A percentile compares a stretch with the other conserved stretches of the same genome.
These are phyloP conservation scores for Diploptera punctata DNA, from an alignment of 2,888 invertebrate genomes.

Conservation along the genomic window DNA sequence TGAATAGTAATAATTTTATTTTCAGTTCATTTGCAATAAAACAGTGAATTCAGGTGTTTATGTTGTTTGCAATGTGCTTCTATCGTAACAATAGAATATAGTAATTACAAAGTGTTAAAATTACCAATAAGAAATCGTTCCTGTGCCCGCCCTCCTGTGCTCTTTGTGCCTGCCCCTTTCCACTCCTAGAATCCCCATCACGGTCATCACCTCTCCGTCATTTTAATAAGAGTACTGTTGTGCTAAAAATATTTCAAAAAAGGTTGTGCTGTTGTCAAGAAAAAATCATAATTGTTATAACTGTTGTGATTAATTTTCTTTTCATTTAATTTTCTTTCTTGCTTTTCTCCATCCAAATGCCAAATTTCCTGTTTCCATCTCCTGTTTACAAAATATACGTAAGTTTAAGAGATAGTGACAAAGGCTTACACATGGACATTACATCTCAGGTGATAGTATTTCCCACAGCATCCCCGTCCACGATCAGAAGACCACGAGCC, in stretches of 20 bases:
- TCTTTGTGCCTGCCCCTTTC: conserved; percentile 17
- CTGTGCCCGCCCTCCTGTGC: conserved; percentile 10
- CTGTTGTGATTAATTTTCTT: conserved; percentile 59
- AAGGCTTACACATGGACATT: conserved; percentile 53
- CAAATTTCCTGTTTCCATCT: conserved; percentile 11
- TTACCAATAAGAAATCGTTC: conserved; percentile 14
- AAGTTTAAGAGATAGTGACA: conserved; percentile 53
- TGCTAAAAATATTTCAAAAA: conserved; percentile 52
- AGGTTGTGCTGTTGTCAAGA: conserved; percentile 60
- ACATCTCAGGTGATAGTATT: conserved; percentile 55
- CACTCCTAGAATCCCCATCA: conserved; percentile 17
- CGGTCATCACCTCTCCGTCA: conserved; percentile 38
- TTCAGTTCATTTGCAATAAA: background rate
- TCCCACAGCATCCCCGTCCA: background rate
- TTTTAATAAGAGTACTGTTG: conserved; percentile 46
- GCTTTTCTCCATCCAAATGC: conserved; percentile 18
- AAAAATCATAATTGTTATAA: conserved; percentile 55
- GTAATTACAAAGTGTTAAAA: conserved; percentile 21
- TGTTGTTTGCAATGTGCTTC: conserved; percentile 18
- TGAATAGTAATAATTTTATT: background rate
- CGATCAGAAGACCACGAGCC: background rate
- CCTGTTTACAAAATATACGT: conserved; percentile 56
- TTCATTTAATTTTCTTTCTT: conserved; percentile 32
- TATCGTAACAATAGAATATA: background rate
- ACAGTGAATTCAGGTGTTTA: background rate